Conservation (phyloP, 1,140 invertebrate genomes). For the Magallana angulata region DNA sequence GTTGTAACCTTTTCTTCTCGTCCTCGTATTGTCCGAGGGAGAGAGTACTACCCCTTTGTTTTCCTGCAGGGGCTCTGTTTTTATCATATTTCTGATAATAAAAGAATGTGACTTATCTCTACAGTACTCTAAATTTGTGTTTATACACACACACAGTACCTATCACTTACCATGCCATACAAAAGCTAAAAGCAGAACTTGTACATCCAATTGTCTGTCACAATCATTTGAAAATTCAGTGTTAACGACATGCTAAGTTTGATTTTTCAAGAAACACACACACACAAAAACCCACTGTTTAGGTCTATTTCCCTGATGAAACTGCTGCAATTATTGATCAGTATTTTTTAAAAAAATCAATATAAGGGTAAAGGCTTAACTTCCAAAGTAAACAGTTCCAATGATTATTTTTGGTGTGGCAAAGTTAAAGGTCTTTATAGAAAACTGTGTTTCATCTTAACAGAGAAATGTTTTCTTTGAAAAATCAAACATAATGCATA, state of each 20-base stretch:
- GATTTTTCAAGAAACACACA: not conserved
- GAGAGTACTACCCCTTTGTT: not conserved
- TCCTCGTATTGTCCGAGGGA: slow-evolving; percentile 36
- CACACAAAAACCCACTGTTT: not conserved
- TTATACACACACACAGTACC: no score
- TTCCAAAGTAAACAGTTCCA: not conserved
- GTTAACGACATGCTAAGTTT: no score
- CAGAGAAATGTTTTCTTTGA: not conserved
- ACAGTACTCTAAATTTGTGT: not conserved
- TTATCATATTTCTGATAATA: slow-evolving; percentile 32
- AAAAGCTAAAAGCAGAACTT: no score
- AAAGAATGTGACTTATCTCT: slow-evolving; percentile 34
- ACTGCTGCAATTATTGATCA: not conserved
- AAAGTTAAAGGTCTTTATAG: no score
- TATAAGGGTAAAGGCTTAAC: not conserved
- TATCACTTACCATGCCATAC: no score
- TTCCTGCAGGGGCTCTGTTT: slow-evolving; percentile 11
- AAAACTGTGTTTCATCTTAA: no score
- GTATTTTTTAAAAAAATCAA: not conserved
- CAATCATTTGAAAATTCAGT: no score
- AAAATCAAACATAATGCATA: not conserved
- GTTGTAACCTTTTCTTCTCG: slow-evolving; percentile 32
- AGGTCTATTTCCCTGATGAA: not conserved
- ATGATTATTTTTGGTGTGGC: not conserved
- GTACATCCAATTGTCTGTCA: no score